phyloP scores from a whole-genome alignment of 2,113 vertebrate species.

The Oncorhynchus keta region DNA sequence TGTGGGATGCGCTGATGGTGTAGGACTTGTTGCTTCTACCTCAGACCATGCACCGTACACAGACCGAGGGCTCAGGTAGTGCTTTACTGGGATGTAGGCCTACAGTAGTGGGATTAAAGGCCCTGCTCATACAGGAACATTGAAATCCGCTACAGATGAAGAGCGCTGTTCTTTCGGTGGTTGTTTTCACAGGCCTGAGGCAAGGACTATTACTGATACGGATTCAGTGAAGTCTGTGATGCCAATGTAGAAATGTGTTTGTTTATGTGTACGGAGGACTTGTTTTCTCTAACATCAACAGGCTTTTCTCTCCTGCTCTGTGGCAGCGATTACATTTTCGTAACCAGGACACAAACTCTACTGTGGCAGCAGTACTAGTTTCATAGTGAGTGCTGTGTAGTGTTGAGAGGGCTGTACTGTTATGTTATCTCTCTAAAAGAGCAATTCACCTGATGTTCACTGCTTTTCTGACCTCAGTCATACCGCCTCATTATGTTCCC shows the following conservation, averaged over 20 bases:
- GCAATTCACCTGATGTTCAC: no score
- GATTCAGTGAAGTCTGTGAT: neutral
- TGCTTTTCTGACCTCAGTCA: slow-evolving; percentile 1
- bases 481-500: no score
- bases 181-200: neutral
- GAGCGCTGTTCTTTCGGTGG: neutral
- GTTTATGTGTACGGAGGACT: neutral
- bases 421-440: no score
- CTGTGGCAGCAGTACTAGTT: neutral
- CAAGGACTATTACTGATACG: neutral
- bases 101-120: slow-evolving; percentile 13
- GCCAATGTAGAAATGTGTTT: neutral
- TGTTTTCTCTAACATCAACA: neutral
- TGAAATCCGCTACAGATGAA: neutral
- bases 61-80: slow-evolving; percentile 7
- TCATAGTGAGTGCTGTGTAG: neutral
- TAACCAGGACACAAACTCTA: slow-evolving; percentile 6
- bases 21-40: neutral
- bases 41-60: neutral
- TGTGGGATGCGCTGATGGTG: neutral
- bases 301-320: neutral
- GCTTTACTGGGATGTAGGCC: slow-evolving; percentile 13
- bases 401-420: no score
- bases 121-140: neutral
- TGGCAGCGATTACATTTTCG: neutral